Evolutionary conservation across 2,113 vertebrate species (phyloP), one percentile per base, ranked within the genome.

Genomic region (Neodontobutis hainanensis): DNA sequence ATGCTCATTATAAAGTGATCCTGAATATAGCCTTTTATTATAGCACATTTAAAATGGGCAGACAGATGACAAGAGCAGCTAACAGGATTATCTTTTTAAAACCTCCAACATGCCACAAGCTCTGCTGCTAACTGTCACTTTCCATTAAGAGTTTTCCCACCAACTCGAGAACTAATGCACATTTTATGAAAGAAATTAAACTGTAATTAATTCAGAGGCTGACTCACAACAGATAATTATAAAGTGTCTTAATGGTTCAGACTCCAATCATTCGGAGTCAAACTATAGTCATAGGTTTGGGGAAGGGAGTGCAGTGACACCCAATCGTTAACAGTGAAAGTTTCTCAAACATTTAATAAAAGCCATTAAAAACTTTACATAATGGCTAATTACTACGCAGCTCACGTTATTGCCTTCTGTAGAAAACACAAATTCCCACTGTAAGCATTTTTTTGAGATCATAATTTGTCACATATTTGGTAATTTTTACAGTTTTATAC

Each of bases 151-250:
- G 11, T 47, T 53, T 49, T 64, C 70, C 61, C 12, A 48, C 51
- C 2, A 1, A 38, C 45, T 58, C 14, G 8, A 8, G 36, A 62
- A 57, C 42, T 56, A 55, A 76, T 45, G 49, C 58, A 68, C 44
- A 61, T 52, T 56, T 61, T 65, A 64, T 49, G 47, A 51, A 80
- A 69, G 44, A 78, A 66, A 78, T 85, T 79, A 73, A 84, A 59
- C 49, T 45, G 34, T 63, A 67, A 74, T 68, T 76, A 36, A 74
- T 73, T 81, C 68, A 60, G 53, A 78, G 69, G 67, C 63, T 65
- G 68, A 62, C 11, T 51, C 46, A 62, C 62, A 44, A 62, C 19
- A 68, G 73, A 69, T 72, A 57, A 68, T 62, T 61, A 43, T 38
- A 47, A n/a, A 73, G 38, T 46, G 44, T 16, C 40, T 58, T 46